Evolutionary conservation across 2,888 invertebrate genomes (phyloP).

Genomic region (Nudaria mundana): DNA sequence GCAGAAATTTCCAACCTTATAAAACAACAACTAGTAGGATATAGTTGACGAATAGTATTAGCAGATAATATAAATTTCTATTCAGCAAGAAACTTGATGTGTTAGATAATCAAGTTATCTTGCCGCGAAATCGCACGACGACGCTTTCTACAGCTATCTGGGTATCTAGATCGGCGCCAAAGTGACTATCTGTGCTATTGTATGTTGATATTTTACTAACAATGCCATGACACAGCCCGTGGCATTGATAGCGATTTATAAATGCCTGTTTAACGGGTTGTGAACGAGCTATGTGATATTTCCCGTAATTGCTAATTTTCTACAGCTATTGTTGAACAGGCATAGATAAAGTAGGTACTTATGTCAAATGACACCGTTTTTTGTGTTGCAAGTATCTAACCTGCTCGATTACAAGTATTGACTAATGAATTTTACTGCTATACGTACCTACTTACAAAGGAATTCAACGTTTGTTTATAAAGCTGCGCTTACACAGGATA

Average conservation of each 20-base stretch:
- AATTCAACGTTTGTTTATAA: too few relatives aligned
- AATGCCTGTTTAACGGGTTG: conserved; percentile 34
- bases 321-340: conserved; percentile 17
- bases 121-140: conserved; percentile 31
- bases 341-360: conserved; percentile 20
- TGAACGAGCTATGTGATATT: conserved; percentile 25
- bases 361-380: conserved; percentile 22
- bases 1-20: too few relatives aligned
- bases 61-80: too few relatives aligned
- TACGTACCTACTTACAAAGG: neutral
- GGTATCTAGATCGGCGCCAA: conserved; percentile 63
- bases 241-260: conserved; percentile 54
- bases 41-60: too few relatives aligned
- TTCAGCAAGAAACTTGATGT: too few relatives aligned
- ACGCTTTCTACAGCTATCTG: conserved; percentile 54
- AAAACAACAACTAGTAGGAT: too few relatives aligned
- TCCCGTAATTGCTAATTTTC: conserved; percentile 23
- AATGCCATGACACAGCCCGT: conserved; percentile 45
- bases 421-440: too few relatives aligned
- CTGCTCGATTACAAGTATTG: neutral
- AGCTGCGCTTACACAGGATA: too few relatives aligned
- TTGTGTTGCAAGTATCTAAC: too few relatives aligned
- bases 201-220: conserved; percentile 51
- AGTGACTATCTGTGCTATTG: conserved; percentile 27
- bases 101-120: conserved; percentile 23